Base-by-base conservation (phyloP, 2,797 vertebrate species). In the Labeo calbasu region DNA sequence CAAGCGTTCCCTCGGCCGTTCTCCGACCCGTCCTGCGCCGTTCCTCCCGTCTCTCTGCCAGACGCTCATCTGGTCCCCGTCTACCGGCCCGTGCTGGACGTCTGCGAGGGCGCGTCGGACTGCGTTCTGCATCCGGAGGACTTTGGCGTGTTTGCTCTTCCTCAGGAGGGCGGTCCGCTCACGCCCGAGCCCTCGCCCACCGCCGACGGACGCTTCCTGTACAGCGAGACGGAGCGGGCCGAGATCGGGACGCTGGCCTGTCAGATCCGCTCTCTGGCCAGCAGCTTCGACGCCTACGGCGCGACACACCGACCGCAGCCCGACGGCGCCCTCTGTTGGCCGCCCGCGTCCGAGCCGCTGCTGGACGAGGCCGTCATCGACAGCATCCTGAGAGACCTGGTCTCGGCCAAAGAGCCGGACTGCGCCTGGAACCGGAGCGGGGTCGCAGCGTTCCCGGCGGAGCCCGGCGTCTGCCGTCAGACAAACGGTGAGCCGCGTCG, bases 191-290 rank as follows among this genome's bases (percentile, higher is more conserved):
- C 89, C 14, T 92, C 91, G 6, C 91, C 92, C 0, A 53, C 81
- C 0, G 66, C 85, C 0, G 71, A 86, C 13, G 86, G 84, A 46
- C 68, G 72, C 0, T 82, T 85, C 66, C 85, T 78, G 23, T 95
- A 93, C 87, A 88, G 84, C 0, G 93, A 93, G 86, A 77, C 79
- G 68, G 95, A 96, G 50, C 92, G 88, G 88, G 93, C 40, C 0
- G 93, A 94, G 88, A 94, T 96, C 84, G 93, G 93, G 15, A 89
- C 94, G 1, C 88, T 97, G 84, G 96, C 96, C 1, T 91, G 92
- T 53, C 96, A 97, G 92, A 96, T 97, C 87, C 95, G 93, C 23
- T 95, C 94, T 1, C 88, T 97, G 81, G 95, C 95, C 57, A 95
- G 92, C 89, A 96, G 93, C 89, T 96, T 96, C 23, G 89, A 92